Evolutionary conservation across 2,113 vertebrate genomes (phyloP), one percentile per base, ranked within the genome.

Genomic region (Leiothrix lutea): DNA sequence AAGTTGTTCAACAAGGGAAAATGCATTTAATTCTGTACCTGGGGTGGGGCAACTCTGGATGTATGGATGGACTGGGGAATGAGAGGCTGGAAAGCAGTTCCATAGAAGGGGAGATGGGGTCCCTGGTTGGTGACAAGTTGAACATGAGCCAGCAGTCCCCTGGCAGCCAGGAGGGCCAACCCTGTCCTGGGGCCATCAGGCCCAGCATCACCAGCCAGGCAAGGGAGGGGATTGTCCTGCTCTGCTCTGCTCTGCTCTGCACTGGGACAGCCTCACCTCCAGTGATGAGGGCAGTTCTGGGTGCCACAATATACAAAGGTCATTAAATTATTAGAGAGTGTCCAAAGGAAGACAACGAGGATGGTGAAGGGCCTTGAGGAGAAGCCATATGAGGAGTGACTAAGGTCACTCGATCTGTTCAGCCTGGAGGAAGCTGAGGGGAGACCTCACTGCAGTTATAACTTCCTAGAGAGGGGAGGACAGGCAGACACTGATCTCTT

Each of bases 191-290:
- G 33, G 11, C 0, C 57, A 54, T 54, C 50, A 84, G 48, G 58
- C 2, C 2, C 29, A 84, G 14, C 40, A 56, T n/a, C 1, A 0
- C 22, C 56, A 47, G n/a, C 40, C 0, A 1, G 67, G 26, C 40
- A 45, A 64, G 22, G 28, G 12, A 47, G 21, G 33, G 28, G 28
- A 54, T 38, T 38, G 36, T 38, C 36, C 36, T 38, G 36, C 36
- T 38, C 36, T 38, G 36, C 36, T 38, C 36, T 38, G 36, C 36
- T 38, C 36, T 38, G 36, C 36, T 38, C 36, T 38, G 36, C 36
- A 38, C 36, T 38, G 48, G 40, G 18, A 9, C 0, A 0, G 57
- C 40, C 18, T 73, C 57, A 73, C 33, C 48, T 38, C 1, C 0
- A 38, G 48, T 33, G 7, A n/a, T 38, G 57, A 28, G 42, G 4